phyloP scores from a whole-genome alignment of 2,888 invertebrate genomes.

The Philhelius pedissequus region DNA sequence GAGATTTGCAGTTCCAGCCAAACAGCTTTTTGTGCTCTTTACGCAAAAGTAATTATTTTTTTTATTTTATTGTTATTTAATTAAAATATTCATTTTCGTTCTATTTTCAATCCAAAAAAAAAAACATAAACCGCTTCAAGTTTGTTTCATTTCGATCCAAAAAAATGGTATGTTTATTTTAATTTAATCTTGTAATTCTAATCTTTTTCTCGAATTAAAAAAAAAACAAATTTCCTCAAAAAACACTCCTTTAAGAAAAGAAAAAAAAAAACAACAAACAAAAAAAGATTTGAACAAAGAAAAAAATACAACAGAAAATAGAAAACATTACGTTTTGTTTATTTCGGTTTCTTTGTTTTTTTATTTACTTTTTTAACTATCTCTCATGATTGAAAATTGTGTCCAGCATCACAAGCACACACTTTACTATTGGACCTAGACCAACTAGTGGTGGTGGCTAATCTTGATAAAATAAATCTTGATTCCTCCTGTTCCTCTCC shows the following conservation, averaged over 20 bases:
- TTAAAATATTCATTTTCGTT: conserved; percentile 55
- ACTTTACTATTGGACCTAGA: conserved; percentile 81
- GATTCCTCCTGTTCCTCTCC: conserved; percentile 78
- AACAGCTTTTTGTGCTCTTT: conserved; percentile 62
- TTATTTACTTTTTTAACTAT: conserved; percentile 71
- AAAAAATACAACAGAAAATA: conserved; percentile 47
- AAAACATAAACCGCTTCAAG: conserved; percentile 59
- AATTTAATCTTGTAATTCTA: conserved; percentile 28
- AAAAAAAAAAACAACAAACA: conserved; percentile 17
- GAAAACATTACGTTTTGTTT: conserved; percentile 67
- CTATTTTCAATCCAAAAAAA: conserved; percentile 48
- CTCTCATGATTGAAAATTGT: conserved; percentile 76
- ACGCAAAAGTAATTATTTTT: conserved; percentile 58
- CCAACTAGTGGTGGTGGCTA: conserved; percentile 80
- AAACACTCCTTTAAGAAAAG: background rate
- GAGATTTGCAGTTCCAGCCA: conserved; percentile 46
- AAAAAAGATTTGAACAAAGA: conserved; percentile 32
- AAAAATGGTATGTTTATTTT: conserved; percentile 60
- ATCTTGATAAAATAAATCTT: conserved; percentile 79
- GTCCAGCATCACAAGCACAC: conserved; percentile 79
- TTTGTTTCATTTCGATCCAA: conserved; percentile 65
- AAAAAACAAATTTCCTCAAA: background rate
- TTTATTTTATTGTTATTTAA: conserved; percentile 25
- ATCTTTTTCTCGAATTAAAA: background rate
- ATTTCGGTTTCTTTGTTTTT: conserved; percentile 72